phyloP scores from a whole-genome alignment of 2,888 invertebrate species.

The Caenorhabditis sinica region DNA sequence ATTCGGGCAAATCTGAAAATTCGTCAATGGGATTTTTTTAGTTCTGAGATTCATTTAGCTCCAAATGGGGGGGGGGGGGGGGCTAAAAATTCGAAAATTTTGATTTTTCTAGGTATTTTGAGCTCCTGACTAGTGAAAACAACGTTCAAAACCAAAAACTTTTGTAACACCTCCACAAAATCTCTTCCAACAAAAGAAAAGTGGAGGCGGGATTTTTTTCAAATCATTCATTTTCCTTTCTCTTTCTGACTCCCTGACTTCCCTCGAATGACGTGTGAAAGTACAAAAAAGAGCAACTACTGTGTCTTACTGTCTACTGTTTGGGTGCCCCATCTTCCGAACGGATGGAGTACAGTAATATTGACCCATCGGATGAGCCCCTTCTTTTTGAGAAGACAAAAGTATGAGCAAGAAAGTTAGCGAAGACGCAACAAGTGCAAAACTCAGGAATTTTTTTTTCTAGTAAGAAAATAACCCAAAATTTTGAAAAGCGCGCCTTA shows the following conservation, averaged over 20 bases:
- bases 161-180: no score
- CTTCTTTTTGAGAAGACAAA: neutral
- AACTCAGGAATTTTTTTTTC: slow-evolving; percentile 49
- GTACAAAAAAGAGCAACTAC: slow-evolving; percentile 26
- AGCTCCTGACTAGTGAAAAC: no score
- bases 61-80: no score
- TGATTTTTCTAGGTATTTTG: no score
- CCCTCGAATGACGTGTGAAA: slow-evolving; percentile 41
- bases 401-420: neutral
- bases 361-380: slow-evolving; percentile 51
- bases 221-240: neutral
- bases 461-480: no score
- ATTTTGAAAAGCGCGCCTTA: no score
- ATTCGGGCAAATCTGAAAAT: no score
- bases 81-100: no score
- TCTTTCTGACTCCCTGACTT: neutral
- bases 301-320: slow-evolving; percentile 1
- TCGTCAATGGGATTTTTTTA: no score
- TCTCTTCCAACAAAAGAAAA: no score
- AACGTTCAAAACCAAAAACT: neutral
- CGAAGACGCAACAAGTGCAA: slow-evolving; percentile 57
- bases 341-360: slow-evolving; percentile 28
- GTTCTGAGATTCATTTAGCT: no score
- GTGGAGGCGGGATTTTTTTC: neutral
- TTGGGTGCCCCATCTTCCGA: neutral